Evolutionary conservation across 2,888 invertebrate species (phyloP).

Genomic region (Sthenelais limicola): DNA sequence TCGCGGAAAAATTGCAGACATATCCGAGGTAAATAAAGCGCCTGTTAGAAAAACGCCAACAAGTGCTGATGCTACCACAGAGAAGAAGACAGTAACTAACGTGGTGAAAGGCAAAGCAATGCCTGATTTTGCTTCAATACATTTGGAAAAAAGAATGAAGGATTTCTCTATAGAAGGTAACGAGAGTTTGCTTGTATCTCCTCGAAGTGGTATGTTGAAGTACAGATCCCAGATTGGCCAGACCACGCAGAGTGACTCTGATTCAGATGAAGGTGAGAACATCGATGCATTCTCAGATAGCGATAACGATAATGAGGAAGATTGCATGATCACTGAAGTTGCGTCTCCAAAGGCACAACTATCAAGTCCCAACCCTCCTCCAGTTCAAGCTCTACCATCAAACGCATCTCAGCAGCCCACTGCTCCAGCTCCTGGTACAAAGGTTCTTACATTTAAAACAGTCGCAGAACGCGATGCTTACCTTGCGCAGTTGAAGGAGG

Average conservation of each 20-base stretch:
- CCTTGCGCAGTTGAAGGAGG: not conserved
- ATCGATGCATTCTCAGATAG: not conserved
- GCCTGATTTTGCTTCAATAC: slow-evolving; percentile 17
- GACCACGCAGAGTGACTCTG: not conserved
- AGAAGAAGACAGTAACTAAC: not conserved
- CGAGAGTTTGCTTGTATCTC: slow-evolving; percentile 24
- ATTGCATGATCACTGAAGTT: slow-evolving; percentile 26
- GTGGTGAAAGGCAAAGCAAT: not conserved
- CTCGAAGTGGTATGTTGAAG: slow-evolving; percentile 13
- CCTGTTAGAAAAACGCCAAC: not conserved
- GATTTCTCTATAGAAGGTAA: slow-evolving; percentile 21
- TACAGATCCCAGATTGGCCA: slow-evolving; percentile 25
- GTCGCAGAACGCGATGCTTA: slow-evolving; percentile 1
- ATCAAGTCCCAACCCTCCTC: not conserved
- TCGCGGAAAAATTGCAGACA: no score
- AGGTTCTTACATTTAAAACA: slow-evolving; percentile 13
- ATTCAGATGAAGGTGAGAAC: not conserved
- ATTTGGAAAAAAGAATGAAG: slow-evolving; percentile 6
- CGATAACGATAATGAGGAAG: slow-evolving; percentile 36
- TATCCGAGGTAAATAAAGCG: not conserved
- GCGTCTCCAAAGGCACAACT: slow-evolving; percentile 30
- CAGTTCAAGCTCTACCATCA: not conserved
- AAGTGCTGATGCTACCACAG: not conserved
- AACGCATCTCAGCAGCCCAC: not conserved
- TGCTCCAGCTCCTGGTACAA: no score